Evolutionary conservation across 1,140 invertebrate genomes (phyloP).

Genomic region (Trypoxylus dichotomus): DNA sequence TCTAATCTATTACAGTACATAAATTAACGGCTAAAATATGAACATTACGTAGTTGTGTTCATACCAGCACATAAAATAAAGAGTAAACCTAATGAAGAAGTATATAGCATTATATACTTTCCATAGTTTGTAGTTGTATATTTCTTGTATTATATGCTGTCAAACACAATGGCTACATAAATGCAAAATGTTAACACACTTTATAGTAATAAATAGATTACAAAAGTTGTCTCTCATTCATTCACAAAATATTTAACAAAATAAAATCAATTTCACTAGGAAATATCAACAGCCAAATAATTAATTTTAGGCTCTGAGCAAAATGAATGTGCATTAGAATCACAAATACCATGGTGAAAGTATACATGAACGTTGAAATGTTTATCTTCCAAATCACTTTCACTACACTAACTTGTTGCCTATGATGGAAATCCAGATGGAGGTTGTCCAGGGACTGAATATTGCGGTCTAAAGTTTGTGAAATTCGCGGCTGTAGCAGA

Average conservation of each 20-base stretch:
- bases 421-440: slow-evolving; percentile 56
- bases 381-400: not conserved
- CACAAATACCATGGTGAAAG: not conserved
- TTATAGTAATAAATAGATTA: slow-evolving; percentile 25
- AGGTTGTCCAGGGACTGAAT: slow-evolving; percentile 84
- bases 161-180: not conserved
- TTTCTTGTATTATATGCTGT: slow-evolving; percentile 3
- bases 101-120: slow-evolving; percentile 18
- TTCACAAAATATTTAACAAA: slow-evolving; percentile 15
- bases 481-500: slow-evolving; percentile 75
- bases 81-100: slow-evolving; percentile 1
- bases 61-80: slow-evolving; percentile 14
- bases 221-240: slow-evolving; percentile 16
- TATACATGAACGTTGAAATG: not conserved
- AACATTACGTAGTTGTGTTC: not conserved
- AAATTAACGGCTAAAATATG: slow-evolving; percentile 8
- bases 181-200: not conserved
- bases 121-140: not conserved
- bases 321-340: slow-evolving; percentile 26
- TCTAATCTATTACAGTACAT: slow-evolving; percentile 28
- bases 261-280: slow-evolving; percentile 27
- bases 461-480: slow-evolving; percentile 86
- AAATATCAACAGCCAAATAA: slow-evolving; percentile 25
- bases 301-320: slow-evolving; percentile 31
- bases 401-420: slow-evolving; percentile 5